A percentile compares a stretch with the other conserved stretches of the same genome.
phyloP scores from a whole-genome alignment of 53 echinoderm and acorn worm genomes.

The Actinopyga echinites region DNA sequence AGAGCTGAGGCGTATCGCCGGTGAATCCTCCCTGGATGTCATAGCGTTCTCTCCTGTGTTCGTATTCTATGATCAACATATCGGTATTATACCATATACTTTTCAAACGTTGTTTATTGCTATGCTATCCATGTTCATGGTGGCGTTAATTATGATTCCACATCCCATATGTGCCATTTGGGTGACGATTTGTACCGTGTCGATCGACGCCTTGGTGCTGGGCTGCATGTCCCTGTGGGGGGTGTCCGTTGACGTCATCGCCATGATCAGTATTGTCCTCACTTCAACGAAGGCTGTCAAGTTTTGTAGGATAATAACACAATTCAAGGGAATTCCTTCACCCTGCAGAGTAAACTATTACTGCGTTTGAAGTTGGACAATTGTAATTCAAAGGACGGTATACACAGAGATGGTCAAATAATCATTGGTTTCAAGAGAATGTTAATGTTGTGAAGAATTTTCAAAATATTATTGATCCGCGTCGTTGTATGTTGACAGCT shows the following conservation, averaged over 20 bases:
- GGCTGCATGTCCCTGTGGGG: constrained; percentile 93
- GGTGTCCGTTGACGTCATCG: constrained; percentile 78
- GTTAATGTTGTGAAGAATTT: too few relatives aligned
- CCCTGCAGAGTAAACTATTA: too few relatives aligned
- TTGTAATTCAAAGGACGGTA: too few relatives aligned
- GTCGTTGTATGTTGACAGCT: too few relatives aligned
- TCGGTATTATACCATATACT: constrained; percentile 74
- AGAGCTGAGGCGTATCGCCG: constrained; percentile 59
- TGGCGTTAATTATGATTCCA: constrained; percentile 92
- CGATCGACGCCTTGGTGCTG: constrained; percentile 79
- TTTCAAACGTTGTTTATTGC: constrained; percentile 86
- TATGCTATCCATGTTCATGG: constrained; percentile 81
- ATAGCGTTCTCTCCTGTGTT: constrained; percentile 81
- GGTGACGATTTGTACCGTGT: constrained; percentile 74
- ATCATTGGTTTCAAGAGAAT: too few relatives aligned
- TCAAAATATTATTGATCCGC: too few relatives aligned
- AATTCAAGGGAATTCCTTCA: too few relatives aligned
- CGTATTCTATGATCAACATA: constrained; percentile 84
- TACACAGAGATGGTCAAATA: too few relatives aligned
- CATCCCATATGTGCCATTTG: constrained; percentile 82
- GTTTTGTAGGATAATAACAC: too few relatives aligned
- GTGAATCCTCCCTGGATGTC: constrained; percentile 46
- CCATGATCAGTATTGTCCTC: too few relatives aligned
- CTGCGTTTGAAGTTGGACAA: too few relatives aligned
- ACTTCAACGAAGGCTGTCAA: too few relatives aligned